Evolutionary conservation across 2,888 invertebrate genomes (phyloP), one percentile per base, ranked within the genome.

Genomic region (Eumacrocentrus americanus): DNA sequence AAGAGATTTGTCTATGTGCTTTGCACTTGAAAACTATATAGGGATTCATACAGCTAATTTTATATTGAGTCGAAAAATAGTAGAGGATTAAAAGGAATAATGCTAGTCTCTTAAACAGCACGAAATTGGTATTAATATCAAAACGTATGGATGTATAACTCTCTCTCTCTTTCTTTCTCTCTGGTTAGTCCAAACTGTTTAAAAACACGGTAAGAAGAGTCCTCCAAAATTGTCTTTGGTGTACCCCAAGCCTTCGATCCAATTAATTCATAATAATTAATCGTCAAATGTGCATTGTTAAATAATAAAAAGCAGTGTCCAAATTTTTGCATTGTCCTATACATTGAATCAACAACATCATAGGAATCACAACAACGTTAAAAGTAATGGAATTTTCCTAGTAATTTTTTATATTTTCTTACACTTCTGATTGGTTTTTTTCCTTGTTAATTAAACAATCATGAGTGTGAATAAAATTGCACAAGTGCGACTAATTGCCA

Each of bases 181-280:
- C n/a, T n/a, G 58, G 55, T 55, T 61, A 42, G 54, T 61, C 48
- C 42, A 46, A 23, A 42, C 16, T 42, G 51, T 42, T 7, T 50
- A 48, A 35, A 50, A 55, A 63, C 38, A 44, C 57, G 51, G 47
- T 52, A 57, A 61, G 57, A 61, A 61, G 55, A 55, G 37, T 23
- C 47, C 6, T 35, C 35, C n/a, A 34, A 5, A 34, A 20, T 20
- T 6, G 6, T 29, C 3, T 48, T 16, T 18, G 34, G 5, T 35
- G 1, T 5, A 20, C 16, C 3, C 34, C 11, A 35, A 50, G 12
- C n/a, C n/a, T 6, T 34, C 9, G 14, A n/a, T n/a, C n/a, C n/a
- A n/a, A n/a, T n/a, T n/a, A n/a, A n/a, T n/a, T n/a, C n/a, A n/a
- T n/a, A n/a, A n/a, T n/a, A n/a, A n/a, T n/a, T n/a, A n/a, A n/a